phyloP scores from a whole-genome alignment of 2,797 vertebrate species.

The Rhinatrema bivittatum region DNA sequence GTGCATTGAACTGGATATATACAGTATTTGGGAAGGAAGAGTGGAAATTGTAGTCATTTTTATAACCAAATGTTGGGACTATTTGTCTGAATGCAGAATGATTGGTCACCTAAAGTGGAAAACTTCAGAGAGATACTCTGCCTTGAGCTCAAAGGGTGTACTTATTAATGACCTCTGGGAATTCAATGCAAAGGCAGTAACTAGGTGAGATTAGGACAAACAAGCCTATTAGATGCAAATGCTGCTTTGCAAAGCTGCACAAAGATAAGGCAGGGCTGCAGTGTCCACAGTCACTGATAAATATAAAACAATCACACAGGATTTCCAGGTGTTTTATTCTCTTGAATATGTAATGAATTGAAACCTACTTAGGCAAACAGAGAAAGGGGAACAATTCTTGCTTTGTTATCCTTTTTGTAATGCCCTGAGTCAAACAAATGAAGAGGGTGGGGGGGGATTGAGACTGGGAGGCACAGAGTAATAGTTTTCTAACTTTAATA shows the following conservation, averaged over 20 bases:
- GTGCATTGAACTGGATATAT: too few species aligned
- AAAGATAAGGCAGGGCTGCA: slow-evolving; percentile 27
- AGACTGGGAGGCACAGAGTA: slow-evolving; percentile 32
- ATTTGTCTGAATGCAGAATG: too few species aligned
- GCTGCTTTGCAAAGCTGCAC: slow-evolving; percentile 18
- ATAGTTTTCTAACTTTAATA: slow-evolving; percentile 56
- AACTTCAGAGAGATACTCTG: slow-evolving; percentile 20
- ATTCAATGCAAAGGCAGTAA: slow-evolving; percentile 48
- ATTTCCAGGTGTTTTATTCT: slow-evolving; percentile 4
- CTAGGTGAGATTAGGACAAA: slow-evolving; percentile 42
- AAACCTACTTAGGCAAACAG: slow-evolving; percentile 14
- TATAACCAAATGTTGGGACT: too few species aligned
- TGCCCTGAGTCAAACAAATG: slow-evolving; percentile 20
- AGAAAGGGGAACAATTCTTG: slow-evolving; percentile 40
- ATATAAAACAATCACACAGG: slow-evolving; percentile 3
- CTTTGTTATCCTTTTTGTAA: slow-evolving; percentile 19
- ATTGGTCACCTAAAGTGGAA: too few species aligned
- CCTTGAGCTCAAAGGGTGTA: slow-evolving; percentile 28
- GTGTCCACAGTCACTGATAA: slow-evolving; percentile 13
- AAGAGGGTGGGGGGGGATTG: not conserved
- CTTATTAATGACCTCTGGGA: slow-evolving; percentile 51
- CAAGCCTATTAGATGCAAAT: slow-evolving; percentile 52
- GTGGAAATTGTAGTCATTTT: too few species aligned
- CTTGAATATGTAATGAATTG: slow-evolving; percentile 27
- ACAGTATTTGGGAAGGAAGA: too few species aligned